A percentile compares a stretch with the other conserved stretches of the same genome.
Conservation (phyloP, 2,797 vertebrate species). For the Tokudaia muenninki region DNA sequence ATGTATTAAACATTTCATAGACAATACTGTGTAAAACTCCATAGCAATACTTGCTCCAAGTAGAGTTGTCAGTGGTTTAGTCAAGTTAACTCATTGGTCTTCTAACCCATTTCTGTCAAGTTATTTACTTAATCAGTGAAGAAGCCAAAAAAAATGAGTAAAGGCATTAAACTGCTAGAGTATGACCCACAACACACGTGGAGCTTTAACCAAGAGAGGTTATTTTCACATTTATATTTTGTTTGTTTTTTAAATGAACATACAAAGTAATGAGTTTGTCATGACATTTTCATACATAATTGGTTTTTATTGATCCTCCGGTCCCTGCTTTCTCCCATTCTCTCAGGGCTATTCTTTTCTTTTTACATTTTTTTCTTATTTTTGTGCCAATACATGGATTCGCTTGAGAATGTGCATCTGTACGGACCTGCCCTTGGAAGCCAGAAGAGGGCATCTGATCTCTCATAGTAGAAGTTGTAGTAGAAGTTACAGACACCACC, state of each 20-base stretch:
- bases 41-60: neutral
- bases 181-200: neutral
- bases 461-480: neutral
- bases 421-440: neutral
- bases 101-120: slow-evolving; percentile 1
- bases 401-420: neutral
- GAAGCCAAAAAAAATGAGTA: neutral
- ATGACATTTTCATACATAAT: neutral
- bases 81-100: neutral
- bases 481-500: neutral
- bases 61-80: neutral
- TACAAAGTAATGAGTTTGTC: neutral
- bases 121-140: neutral
- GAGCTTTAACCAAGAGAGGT: neutral
- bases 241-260: neutral
- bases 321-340: neutral
- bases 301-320: neutral
- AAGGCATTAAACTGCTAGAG: neutral
- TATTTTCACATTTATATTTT: neutral
- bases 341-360: neutral
- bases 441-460: neutral
- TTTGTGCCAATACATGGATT: neutral
- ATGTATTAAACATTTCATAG: neutral
- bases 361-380: neutral
- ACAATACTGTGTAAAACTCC: neutral